Evolutionary conservation across 1,140 invertebrate genomes (phyloP).

Genomic region (Drosophila paulistorum): DNA sequence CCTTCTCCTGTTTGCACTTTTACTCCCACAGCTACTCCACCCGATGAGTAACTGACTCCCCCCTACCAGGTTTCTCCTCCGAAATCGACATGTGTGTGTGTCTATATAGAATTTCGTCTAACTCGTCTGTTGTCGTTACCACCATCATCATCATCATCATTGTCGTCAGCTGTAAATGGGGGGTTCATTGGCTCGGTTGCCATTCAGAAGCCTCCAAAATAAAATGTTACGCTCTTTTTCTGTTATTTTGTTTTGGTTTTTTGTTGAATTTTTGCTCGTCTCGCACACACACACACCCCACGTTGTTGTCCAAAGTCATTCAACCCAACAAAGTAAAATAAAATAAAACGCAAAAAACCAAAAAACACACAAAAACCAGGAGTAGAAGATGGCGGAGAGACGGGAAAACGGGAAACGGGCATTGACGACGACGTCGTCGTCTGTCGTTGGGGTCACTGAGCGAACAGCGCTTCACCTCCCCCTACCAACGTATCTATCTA

Average conservation of each 20-base stretch:
- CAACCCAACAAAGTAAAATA: slow-evolving; percentile 74
- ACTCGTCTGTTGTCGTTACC: slow-evolving; percentile 15
- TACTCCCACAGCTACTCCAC: background rate
- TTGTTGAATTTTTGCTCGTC: slow-evolving; percentile 42
- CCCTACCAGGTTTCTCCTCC: background rate
- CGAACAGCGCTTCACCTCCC: slow-evolving; percentile 31
- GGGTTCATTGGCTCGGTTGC: slow-evolving; percentile 68
- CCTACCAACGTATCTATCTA: slow-evolving; percentile 12
- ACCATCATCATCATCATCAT: slow-evolving; percentile 26
- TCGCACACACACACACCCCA: slow-evolving; percentile 35
- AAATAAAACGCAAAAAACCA: slow-evolving; percentile 69
- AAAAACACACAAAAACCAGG: slow-evolving; percentile 15
- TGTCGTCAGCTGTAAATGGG: slow-evolving; percentile 63
- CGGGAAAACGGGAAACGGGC: slow-evolving; percentile 44
- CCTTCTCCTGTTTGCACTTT: background rate
- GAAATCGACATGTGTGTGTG: background rate
- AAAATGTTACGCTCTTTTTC: slow-evolving; percentile 63
- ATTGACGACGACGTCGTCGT: slow-evolving; percentile 42
- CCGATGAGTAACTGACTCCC: background rate
- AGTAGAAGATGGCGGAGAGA: slow-evolving; percentile 27
- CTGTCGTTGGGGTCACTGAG: slow-evolving; percentile 64
- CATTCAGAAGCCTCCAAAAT: slow-evolving; percentile 26
- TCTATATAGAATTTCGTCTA: slow-evolving; percentile 12
- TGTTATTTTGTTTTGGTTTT: slow-evolving; percentile 45
- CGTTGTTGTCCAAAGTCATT: slow-evolving; percentile 71